Percentiles rank a stretch among this genome's conserved stretches.
These are phyloP conservation scores for Rhadinocentrus ornatus DNA, from an alignment of 2,797 vertebrate genomes.

Conservation along the genomic window DNA sequence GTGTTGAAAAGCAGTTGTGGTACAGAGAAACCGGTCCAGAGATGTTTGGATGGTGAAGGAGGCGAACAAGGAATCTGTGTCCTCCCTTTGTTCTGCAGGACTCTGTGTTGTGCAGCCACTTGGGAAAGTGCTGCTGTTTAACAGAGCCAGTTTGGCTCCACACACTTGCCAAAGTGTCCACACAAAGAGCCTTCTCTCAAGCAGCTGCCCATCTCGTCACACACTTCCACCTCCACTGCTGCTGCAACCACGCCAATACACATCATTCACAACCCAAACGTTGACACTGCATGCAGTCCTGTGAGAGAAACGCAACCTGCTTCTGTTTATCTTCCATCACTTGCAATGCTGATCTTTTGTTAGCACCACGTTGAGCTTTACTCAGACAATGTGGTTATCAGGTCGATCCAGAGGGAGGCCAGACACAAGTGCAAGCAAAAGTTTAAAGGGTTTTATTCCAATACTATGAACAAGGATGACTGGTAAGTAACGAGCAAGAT, in stretches of 20 bases:
- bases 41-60: not conserved
- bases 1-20: not conserved
- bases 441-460: no score
- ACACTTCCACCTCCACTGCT: conserved; percentile 12
- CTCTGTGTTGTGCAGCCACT: conserved; percentile 51
- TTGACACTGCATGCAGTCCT: conserved; percentile 28
- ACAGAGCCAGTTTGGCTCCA: conserved; percentile 50
- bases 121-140: conserved; percentile 59
- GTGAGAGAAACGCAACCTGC: conserved; percentile 34
- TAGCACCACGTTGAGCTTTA: conserved; percentile 47
- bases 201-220: conserved; percentile 44
- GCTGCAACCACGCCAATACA: conserved; percentile 23
- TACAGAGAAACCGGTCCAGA: not conserved
- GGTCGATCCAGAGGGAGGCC: no score
- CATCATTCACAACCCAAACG: conserved; percentile 14
- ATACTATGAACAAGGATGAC: no score
- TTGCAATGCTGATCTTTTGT: conserved; percentile 58
- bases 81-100: conserved; percentile 38
- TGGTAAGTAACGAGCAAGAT: no score
- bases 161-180: conserved; percentile 46
- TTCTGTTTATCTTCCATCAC: conserved; percentile 70
- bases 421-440: no score
- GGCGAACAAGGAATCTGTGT: not conserved
- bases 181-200: conserved; percentile 67
- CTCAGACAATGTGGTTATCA: no score